Conservation (phyloP, 2,113 vertebrate species). For the Crotalus tigris region DNA sequence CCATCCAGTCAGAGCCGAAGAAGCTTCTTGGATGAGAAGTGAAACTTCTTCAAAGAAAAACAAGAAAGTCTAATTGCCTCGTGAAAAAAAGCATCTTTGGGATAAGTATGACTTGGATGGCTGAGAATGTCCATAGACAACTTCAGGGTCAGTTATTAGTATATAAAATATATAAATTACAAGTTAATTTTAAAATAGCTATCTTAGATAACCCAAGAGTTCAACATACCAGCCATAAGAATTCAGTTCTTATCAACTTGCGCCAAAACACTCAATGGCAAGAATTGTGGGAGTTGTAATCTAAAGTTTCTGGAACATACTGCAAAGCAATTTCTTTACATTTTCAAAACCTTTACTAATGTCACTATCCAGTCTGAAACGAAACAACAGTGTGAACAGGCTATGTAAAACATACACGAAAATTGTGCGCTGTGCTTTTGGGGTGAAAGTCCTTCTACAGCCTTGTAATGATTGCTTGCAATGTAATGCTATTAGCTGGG, state of each 20-base stretch:
- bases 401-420: not conserved
- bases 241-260: not conserved
- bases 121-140: not conserved
- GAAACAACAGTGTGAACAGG: not conserved
- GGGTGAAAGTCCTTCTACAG: constrained; percentile 55
- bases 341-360: not conserved
- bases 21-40: too few relatives aligned
- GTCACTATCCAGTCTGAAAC: not conserved
- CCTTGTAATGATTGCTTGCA: constrained; percentile 46
- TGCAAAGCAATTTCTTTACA: not conserved
- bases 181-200: not conserved
- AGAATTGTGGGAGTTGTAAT: not conserved
- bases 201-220: not conserved
- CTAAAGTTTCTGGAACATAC: not conserved
- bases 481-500: constrained; percentile 50
- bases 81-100: too few relatives aligned
- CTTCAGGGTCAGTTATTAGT: not conserved
- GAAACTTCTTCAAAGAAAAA: too few relatives aligned
- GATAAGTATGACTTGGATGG: too few relatives aligned
- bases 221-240: not conserved
- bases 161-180: not conserved
- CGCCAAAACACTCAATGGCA: not conserved
- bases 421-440: constrained; percentile 43
- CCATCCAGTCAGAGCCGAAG: too few relatives aligned
- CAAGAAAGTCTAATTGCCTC: too few relatives aligned